These are phyloP conservation scores for Chroicocephalus ridibundus DNA, from an alignment of 2,113 vertebrate species.

Conservation along the genomic window DNA sequence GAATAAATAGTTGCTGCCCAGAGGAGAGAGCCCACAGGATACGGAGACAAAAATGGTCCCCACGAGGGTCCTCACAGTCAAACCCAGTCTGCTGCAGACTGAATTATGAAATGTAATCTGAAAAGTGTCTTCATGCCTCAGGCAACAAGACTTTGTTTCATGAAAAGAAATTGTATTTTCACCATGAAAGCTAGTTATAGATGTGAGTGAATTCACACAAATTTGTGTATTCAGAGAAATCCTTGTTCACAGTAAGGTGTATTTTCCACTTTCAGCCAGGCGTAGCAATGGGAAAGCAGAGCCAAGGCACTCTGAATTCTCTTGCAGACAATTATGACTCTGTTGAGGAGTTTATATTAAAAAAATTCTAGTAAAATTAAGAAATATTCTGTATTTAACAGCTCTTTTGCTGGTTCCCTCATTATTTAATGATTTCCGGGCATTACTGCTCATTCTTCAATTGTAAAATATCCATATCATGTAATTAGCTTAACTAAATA, in stretches of 20 bases:
- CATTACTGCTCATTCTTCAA: background rate
- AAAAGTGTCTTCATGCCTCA: constrained; percentile 2
- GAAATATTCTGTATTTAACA: background rate
- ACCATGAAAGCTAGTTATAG: background rate
- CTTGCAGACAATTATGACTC: background rate
- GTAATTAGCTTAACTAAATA: background rate
- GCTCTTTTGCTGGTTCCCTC: background rate
- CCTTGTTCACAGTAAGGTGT: background rate
- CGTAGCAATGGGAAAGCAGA: background rate
- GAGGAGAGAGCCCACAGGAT: background rate
- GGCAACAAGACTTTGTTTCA: background rate
- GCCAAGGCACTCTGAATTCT: background rate
- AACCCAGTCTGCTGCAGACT: background rate
- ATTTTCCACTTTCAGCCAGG: constrained; percentile 3
- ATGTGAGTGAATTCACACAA: background rate
- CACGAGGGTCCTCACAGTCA: background rate
- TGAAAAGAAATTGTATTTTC: constrained; percentile 19
- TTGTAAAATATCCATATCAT: background rate
- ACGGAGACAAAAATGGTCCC: background rate
- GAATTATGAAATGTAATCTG: constrained; percentile 31
- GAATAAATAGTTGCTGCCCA: background rate
- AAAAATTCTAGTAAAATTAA: background rate
- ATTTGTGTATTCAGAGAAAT: background rate
- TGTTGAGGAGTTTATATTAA: background rate
- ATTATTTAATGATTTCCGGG: background rate